Evolutionary conservation across 2,113 vertebrate genomes (phyloP).

Genomic region (Cynopterus brachyotis): DNA sequence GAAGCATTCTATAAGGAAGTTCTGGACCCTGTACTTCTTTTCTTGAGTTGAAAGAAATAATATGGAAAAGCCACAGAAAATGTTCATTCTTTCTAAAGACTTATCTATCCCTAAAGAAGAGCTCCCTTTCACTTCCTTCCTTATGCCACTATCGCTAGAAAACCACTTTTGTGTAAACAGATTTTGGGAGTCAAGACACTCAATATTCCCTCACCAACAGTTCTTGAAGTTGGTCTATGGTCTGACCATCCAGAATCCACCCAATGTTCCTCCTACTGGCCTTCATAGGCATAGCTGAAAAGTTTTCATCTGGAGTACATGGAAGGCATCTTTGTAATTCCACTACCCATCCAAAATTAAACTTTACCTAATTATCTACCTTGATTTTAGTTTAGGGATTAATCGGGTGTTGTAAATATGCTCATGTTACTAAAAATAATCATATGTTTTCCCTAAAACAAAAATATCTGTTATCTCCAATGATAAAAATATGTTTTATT

Average conservation of each 20-base stretch:
- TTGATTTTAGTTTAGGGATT: background rate
- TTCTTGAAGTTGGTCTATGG: background rate
- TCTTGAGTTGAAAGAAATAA: background rate
- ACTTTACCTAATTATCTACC: background rate
- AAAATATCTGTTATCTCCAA: conserved; percentile 8
- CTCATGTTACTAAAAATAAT: background rate
- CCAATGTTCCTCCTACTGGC: background rate
- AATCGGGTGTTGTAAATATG: background rate
- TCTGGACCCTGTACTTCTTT: background rate
- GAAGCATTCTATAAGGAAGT: background rate
- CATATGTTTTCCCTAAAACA: background rate
- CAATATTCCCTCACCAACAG: background rate
- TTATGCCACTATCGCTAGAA: background rate
- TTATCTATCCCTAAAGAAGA: background rate
- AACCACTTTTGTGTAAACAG: background rate
- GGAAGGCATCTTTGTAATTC: background rate
- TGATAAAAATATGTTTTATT: conserved; percentile 76
- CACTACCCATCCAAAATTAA: background rate
- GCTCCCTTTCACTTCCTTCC: background rate
- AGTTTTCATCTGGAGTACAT: background rate
- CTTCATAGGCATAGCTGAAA: background rate
- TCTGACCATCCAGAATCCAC: background rate
- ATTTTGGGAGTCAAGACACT: background rate
- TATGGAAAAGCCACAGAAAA: background rate
- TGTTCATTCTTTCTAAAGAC: background rate